phyloP scores from a whole-genome alignment of 2,888 invertebrate genomes.

The Diarsia rubi region DNA sequence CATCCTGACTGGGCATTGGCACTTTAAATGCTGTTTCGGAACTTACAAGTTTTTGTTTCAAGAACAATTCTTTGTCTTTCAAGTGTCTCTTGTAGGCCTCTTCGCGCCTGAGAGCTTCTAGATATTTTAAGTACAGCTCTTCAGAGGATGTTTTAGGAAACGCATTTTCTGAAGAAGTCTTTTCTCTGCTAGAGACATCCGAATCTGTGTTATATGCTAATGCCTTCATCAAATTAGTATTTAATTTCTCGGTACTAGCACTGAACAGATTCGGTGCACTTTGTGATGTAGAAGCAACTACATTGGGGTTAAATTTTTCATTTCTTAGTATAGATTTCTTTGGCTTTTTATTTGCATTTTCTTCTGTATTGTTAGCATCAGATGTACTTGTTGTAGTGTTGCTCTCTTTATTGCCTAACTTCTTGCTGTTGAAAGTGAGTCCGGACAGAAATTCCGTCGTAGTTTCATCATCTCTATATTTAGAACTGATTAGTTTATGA shows the following conservation, averaged over 20 bases:
- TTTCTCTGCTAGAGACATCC: slow-evolving; percentile 81
- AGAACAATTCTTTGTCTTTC: slow-evolving; percentile 83
- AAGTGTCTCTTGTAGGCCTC: slow-evolving; percentile 83
- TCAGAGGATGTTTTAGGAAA: slow-evolving; percentile 83
- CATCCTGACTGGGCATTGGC: slow-evolving; percentile 69
- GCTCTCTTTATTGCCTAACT: slow-evolving; percentile 70
- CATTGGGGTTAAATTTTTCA: slow-evolving; percentile 82
- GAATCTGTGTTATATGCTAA: slow-evolving; percentile 80
- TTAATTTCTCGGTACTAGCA: slow-evolving; percentile 67
- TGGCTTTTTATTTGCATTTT: slow-evolving; percentile 75
- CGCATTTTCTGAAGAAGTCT: slow-evolving; percentile 77
- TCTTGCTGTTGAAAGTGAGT: slow-evolving; percentile 81
- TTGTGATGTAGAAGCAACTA: slow-evolving; percentile 85
- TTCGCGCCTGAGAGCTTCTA: slow-evolving; percentile 84
- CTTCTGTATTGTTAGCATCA: slow-evolving; percentile 78
- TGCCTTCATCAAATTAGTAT: slow-evolving; percentile 70
- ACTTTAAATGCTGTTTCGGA: slow-evolving; percentile 79
- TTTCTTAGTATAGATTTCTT: slow-evolving; percentile 85
- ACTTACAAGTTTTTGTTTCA: slow-evolving; percentile 84
- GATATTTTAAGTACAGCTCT: slow-evolving; percentile 84
- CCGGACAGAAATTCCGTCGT: slow-evolving; percentile 87
- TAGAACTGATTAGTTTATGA: slow-evolving; percentile 90
- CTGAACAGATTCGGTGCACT: slow-evolving; percentile 85
- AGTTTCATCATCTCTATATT: slow-evolving; percentile 91
- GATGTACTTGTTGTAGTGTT: slow-evolving; percentile 85